Evolutionary conservation across 2,113 vertebrate genomes (phyloP).

Genomic region (Hemiscyllium ocellatum): DNA sequence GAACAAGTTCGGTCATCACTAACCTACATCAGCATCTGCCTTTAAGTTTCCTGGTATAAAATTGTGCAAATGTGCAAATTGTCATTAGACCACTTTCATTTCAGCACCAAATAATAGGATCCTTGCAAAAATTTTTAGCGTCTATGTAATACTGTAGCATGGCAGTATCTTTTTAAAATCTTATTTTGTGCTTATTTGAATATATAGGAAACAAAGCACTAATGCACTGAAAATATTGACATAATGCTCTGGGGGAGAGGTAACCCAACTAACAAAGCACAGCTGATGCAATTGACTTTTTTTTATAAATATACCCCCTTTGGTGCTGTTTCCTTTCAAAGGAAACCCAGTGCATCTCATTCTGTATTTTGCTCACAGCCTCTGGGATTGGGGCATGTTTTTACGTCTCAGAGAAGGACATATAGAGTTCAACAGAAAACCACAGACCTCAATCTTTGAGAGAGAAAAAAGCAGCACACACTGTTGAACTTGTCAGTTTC

Average conservation of each 20-base stretch:
- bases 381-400: background rate
- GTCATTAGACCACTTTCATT: conserved; percentile 11
- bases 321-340: background rate
- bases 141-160: background rate
- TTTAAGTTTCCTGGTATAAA: background rate
- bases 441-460: background rate
- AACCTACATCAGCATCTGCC: background rate
- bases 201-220: background rate
- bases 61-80: background rate
- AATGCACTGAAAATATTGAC: conserved; percentile 26
- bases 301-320: background rate
- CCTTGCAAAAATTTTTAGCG: background rate
- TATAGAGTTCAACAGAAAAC: background rate
- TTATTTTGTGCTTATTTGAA: background rate
- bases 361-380: background rate
- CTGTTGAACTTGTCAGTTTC: background rate
- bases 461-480: background rate
- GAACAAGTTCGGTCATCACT: background rate
- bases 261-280: conserved; percentile 3
- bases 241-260: background rate
- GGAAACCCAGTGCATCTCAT: background rate
- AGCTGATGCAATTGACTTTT: background rate
- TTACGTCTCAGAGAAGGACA: background rate
- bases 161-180: background rate
- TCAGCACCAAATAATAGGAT: background rate